phyloP scores from a whole-genome alignment of 2,888 invertebrate species.

The Exocentrus adspersus region DNA sequence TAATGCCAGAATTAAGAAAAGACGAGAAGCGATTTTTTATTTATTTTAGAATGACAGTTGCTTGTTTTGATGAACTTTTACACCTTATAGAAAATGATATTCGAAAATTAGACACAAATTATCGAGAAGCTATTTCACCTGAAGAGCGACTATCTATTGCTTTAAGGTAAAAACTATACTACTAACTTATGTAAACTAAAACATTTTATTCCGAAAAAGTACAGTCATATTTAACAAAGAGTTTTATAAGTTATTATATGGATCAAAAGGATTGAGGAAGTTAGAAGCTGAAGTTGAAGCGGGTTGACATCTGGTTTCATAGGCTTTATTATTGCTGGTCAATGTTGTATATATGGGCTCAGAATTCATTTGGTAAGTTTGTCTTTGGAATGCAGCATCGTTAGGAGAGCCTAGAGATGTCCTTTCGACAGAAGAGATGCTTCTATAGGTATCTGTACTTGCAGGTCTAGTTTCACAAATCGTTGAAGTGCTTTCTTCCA shows the following conservation, averaged over 20 bases:
- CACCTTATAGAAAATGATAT: constrained; percentile 8
- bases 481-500: constrained; percentile 1
- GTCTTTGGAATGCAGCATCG: background rate
- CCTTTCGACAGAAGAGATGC: background rate
- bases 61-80: constrained; percentile 22
- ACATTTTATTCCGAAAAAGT: background rate
- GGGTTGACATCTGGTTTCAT: background rate
- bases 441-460: background rate
- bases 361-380: background rate
- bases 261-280: background rate
- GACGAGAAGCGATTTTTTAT: constrained; percentile 13
- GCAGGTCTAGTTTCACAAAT: background rate
- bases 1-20: background rate
- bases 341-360: background rate
- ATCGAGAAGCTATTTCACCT: constrained; percentile 20
- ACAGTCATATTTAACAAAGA: background rate
- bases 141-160: constrained; percentile 25
- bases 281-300: background rate
- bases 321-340: background rate
- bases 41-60: constrained; percentile 25
- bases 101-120: constrained; percentile 19
- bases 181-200: background rate
- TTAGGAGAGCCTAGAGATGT: background rate
- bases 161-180: constrained; percentile 18
- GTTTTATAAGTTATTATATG: background rate